A percentile compares a stretch with the other conserved stretches of the same genome.
Conservation (phyloP, 1,140 invertebrate genomes). For the Ceratina japonica region DNA sequence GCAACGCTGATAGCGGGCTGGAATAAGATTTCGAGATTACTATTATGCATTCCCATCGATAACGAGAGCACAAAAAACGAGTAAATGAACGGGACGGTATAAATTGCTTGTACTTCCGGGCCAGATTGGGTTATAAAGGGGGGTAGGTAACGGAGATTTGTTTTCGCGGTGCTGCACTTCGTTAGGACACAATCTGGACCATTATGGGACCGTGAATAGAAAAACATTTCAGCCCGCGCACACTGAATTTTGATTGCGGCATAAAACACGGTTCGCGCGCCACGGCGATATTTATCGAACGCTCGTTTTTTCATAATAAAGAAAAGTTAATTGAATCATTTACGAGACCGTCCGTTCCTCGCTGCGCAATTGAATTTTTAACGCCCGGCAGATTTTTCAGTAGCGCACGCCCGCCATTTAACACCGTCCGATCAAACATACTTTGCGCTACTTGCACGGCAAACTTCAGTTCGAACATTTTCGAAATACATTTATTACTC, state of each 20-base stretch:
- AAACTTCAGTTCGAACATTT: too few species aligned
- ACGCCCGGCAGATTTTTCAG: too few species aligned
- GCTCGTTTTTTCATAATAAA: too few species aligned
- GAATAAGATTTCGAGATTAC: background rate
- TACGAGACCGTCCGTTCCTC: too few species aligned
- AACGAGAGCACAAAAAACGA: constrained; percentile 25
- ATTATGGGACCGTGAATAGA: constrained; percentile 23
- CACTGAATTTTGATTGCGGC: background rate
- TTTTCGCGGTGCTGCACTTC: constrained; percentile 36
- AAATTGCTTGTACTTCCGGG: constrained; percentile 42
- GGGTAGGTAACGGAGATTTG: constrained; percentile 33
- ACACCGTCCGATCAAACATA: too few species aligned
- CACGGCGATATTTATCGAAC: too few species aligned
- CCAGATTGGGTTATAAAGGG: constrained; percentile 43
- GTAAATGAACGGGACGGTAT: constrained; percentile 26
- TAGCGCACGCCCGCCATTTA: too few species aligned
- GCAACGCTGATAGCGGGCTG: background rate
- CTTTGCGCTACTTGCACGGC: too few species aligned
- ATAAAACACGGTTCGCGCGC: too few species aligned
- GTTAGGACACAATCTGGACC: constrained; percentile 28
- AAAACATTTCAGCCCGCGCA: background rate
- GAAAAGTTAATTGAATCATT: too few species aligned
- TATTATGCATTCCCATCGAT: constrained; percentile 8
- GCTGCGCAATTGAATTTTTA: too few species aligned
- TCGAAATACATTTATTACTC: too few species aligned